Evolutionary conservation across 2,113 vertebrate species (phyloP).

Genomic region (Coryphaenoides rupestris): DNA sequence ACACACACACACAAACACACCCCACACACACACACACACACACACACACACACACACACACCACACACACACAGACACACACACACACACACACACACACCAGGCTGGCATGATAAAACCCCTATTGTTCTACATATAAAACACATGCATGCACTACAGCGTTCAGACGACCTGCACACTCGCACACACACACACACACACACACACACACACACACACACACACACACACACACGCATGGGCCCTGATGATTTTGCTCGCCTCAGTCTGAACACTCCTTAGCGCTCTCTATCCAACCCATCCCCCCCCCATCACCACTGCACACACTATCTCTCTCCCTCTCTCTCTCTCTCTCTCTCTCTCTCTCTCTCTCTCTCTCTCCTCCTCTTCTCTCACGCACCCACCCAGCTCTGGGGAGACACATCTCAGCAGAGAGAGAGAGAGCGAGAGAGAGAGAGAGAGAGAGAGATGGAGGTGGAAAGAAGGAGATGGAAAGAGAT

Average conservation of each 20-base stretch:
- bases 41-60: constrained; percentile 31
- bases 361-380: constrained; percentile 52
- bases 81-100: constrained; percentile 20
- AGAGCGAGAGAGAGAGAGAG: constrained; percentile 6
- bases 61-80: not conserved
- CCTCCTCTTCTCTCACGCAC: constrained; percentile 37
- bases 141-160: not conserved
- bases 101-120: constrained; percentile 58
- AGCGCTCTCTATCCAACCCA: constrained; percentile 33
- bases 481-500: not conserved
- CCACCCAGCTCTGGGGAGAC: constrained; percentile 58
- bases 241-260: no score
- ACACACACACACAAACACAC: constrained; percentile 14
- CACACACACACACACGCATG: constrained; percentile 25
- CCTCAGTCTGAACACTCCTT: not conserved
- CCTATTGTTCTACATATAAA: constrained; percentile 55
- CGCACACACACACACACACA: constrained; percentile 4
- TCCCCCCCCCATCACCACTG: constrained; percentile 27
- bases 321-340: not conserved
- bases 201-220: constrained; percentile 8
- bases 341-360: constrained; percentile 8
- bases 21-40: constrained; percentile 12
- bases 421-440: constrained; percentile 46
- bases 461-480: constrained; percentile 6
- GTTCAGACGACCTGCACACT: constrained; percentile 8